Percentiles rank a stretch among this genome's conserved stretches.
phyloP scores from a whole-genome alignment of 2,797 vertebrate species.

The Cirrhinus molitorella region DNA sequence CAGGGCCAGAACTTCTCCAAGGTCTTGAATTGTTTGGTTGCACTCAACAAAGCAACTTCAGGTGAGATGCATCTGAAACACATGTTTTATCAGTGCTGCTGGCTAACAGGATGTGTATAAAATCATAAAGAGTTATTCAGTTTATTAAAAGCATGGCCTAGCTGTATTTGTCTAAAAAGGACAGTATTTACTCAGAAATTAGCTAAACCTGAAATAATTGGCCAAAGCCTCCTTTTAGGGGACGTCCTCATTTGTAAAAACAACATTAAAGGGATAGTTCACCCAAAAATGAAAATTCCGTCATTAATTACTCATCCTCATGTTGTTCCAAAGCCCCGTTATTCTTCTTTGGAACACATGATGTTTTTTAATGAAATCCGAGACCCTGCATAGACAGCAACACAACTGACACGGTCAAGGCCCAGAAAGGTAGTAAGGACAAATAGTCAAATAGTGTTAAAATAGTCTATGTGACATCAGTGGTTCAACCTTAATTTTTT shows the following conservation, averaged over 20 bases:
- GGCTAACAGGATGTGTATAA: background rate
- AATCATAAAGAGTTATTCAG: background rate
- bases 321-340: background rate
- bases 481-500: background rate
- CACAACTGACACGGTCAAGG: too few relatives aligned
- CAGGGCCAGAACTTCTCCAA: conserved; percentile 96
- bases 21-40: conserved; percentile 94
- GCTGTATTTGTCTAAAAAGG: background rate
- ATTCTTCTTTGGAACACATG: background rate
- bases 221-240: background rate
- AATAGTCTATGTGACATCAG: too few relatives aligned
- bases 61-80: conserved; percentile 77
- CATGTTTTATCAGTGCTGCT: background rate
- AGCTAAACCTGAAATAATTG: background rate
- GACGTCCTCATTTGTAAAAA: background rate
- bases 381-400: too few relatives aligned
- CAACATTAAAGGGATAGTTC: background rate
- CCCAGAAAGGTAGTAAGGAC: too few relatives aligned
- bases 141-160: background rate
- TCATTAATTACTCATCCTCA: background rate
- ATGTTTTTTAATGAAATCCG: too few relatives aligned
- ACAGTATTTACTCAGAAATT: background rate
- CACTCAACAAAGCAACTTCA: conserved; percentile 97
- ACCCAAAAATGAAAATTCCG: background rate
- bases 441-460: too few relatives aligned